Conservation (phyloP, 1,140 invertebrate genomes). For the Micrasema minimum region DNA sequence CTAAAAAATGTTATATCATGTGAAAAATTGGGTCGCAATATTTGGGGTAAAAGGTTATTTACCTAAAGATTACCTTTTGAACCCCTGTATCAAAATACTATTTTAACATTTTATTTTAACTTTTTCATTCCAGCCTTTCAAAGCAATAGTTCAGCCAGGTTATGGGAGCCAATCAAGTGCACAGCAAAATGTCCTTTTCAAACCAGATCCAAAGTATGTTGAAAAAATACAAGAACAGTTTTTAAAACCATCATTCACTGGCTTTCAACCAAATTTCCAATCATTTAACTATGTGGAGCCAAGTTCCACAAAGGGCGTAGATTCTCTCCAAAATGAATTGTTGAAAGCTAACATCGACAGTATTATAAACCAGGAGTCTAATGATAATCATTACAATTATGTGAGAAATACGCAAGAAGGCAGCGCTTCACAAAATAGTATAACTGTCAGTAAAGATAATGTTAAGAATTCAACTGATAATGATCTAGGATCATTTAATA, state of each 20-base stretch:
- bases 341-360: slow-evolving; percentile 38
- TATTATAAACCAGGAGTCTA: slow-evolving; percentile 33
- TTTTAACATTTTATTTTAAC: slow-evolving; percentile 31
- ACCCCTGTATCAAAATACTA: background rate
- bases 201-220: slow-evolving; percentile 60
- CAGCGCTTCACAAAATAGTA: background rate
- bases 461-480: slow-evolving; percentile 38
- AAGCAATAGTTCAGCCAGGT: slow-evolving; percentile 53
- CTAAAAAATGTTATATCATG: no score
- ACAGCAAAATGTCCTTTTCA: slow-evolving; percentile 54
- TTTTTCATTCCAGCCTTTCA: slow-evolving; percentile 58
- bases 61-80: background rate
- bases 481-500: slow-evolving; percentile 50
- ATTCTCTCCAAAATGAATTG: slow-evolving; percentile 53
- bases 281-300: slow-evolving; percentile 69
- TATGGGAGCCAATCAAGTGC: slow-evolving; percentile 52
- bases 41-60: no score
- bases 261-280: slow-evolving; percentile 65
- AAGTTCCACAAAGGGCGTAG: background rate
- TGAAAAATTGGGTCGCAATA: no score
- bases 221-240: slow-evolving; percentile 62
- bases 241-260: slow-evolving; percentile 55
- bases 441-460: slow-evolving; percentile 22
- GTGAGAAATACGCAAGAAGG: slow-evolving; percentile 55
- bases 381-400: slow-evolving; percentile 57